phyloP scores from a whole-genome alignment of 2,797 vertebrate species.

The Streptopelia turtur region DNA sequence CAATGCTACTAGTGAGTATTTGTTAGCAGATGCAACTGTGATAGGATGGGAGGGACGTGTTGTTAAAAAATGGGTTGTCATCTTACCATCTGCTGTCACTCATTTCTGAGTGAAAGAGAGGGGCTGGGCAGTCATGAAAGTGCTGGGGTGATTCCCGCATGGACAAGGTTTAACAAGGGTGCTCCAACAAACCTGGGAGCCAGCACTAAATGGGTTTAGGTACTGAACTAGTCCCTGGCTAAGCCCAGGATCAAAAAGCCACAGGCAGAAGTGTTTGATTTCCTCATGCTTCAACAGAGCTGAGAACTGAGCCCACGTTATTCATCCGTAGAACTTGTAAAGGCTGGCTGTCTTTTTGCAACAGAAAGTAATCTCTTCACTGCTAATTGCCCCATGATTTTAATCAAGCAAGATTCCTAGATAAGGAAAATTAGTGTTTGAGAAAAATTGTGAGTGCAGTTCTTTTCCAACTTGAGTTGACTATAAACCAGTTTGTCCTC shows the following conservation, averaged over 20 bases:
- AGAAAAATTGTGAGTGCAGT: conserved; percentile 23
- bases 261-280: background rate
- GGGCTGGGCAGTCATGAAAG: background rate
- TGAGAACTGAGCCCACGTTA: background rate
- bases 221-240: background rate
- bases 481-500: conserved; percentile 54
- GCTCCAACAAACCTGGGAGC: background rate
- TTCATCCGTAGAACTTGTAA: background rate
- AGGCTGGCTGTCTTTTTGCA: conserved; percentile 11
- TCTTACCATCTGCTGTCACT: background rate
- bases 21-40: background rate
- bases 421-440: conserved; percentile 38
- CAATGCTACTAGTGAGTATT: background rate
- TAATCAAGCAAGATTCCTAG: conserved; percentile 27
- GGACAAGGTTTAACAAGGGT: background rate
- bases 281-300: background rate
- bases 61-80: background rate
- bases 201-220: background rate
- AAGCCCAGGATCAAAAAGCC: background rate
- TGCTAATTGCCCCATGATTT: conserved; percentile 41
- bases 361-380: conserved; percentile 31
- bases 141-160: background rate
- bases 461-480: conserved; percentile 46
- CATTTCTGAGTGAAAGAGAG: background rate
- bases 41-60: fast-evolving